Base-by-base conservation (phyloP, 2,888 invertebrate genomes). In the Orchesella flavescens region DNA sequence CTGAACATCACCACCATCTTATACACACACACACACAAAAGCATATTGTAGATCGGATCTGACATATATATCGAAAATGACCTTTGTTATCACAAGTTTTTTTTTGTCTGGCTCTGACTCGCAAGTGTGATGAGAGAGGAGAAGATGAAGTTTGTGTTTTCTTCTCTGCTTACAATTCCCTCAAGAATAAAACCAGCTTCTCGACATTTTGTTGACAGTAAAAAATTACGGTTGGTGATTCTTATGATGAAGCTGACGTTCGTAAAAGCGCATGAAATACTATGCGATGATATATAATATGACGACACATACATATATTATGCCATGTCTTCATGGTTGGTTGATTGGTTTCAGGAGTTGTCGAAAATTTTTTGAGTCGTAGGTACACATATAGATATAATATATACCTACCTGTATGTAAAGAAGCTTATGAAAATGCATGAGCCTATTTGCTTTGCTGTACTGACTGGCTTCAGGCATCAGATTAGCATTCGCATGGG, bases 141-240 rank as follows among this genome's bases (percentile, higher is more conserved):
- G 57, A 19, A 19, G 10, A n/a, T 71, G 24, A 53, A 17, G 24
- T 24, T 71, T 55, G 71, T 55, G 49, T 53, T 24, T 71, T 34
- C 19, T 49, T 68, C 17, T 68, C 49, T 34, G 24, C 46, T 34
- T 34, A 34, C 34, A 34, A 34, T 34, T 34, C 34, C 34, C 34
- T 7, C 34, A 34, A 24, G 23, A 34, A 71, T 34, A 46, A 53
- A 71, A 15, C 15, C 71, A 21, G 55, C 21, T 71, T 71, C 24
- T 53, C 44, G 68, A 68, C 68, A 68, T 46, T 44, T 19, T 13
- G 68, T 23, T 71, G 71, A 71, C 55, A 71, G 71, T 71, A 71
- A 71, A 71, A 55, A 46, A 55, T 71, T 4, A 71, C 55, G 53
- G 24, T 24, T 53, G 53, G 9, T 71, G 68, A 71, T 71, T 71